phyloP scores from a whole-genome alignment of 2,113 vertebrate species.

The human (Homo sapiens) region DNA sequence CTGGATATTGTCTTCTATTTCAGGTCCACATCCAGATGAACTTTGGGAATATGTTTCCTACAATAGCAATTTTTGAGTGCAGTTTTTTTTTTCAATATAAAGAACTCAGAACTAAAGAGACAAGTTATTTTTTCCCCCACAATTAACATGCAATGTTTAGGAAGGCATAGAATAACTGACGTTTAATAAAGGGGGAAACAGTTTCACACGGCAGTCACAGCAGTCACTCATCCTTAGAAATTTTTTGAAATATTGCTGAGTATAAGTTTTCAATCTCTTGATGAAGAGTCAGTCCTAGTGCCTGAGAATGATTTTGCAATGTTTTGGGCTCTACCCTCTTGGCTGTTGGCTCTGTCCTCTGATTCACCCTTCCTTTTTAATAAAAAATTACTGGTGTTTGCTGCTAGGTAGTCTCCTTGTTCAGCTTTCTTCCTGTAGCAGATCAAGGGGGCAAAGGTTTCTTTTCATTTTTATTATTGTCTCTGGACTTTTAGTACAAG shows the following conservation, averaged over 20 bases:
- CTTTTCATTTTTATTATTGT: neutral
- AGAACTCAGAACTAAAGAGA: neutral
- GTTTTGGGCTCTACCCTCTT: neutral
- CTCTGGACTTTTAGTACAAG: neutral
- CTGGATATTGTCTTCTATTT: neutral
- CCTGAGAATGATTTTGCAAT: neutral
- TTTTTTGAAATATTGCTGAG: neutral
- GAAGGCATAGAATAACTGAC: neutral
- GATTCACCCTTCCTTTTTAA: neutral
- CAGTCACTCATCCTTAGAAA: neutral
- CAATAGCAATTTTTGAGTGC: neutral
- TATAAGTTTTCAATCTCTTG: neutral
- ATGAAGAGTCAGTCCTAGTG: neutral
- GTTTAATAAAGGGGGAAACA: neutral
- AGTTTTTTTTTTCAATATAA: neutral
- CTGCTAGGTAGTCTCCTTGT: no score
- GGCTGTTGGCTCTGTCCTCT: neutral
- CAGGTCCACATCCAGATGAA: no score
- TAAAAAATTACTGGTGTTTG: neutral
- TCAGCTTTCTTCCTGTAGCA: neutral
- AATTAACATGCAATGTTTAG: neutral
- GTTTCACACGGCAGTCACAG: neutral
- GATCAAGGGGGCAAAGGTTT: neutral
- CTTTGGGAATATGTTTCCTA: neutral
- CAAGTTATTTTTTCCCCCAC: no score